A percentile compares a stretch with the other conserved stretches of the same genome.
phyloP scores from a whole-genome alignment of 2,888 invertebrate genomes.

The Piscicola geometra region DNA sequence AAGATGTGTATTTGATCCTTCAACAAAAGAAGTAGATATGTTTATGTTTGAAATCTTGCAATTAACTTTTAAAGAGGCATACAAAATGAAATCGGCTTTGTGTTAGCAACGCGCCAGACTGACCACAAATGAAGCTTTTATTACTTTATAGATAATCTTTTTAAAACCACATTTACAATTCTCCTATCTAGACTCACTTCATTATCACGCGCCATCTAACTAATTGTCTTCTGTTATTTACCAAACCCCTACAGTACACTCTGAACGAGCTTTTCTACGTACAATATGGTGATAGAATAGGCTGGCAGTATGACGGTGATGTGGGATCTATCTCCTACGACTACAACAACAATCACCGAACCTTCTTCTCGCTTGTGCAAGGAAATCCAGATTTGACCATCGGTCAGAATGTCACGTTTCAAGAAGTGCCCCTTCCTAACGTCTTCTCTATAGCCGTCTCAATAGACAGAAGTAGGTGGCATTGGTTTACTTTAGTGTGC shows the following conservation, averaged over 20 bases:
- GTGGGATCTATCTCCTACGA: slow-evolving; percentile 39
- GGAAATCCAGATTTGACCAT: slow-evolving; percentile 14
- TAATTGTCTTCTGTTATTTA: not conserved
- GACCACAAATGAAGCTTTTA: too few species aligned
- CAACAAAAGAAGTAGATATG: too few species aligned
- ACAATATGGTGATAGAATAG: slow-evolving; percentile 37
- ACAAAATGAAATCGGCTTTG: too few species aligned
- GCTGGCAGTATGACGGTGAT: slow-evolving; percentile 39
- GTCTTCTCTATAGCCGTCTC: slow-evolving; percentile 39
- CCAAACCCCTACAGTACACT: slow-evolving; percentile 36
- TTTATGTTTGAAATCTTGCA: too few species aligned
- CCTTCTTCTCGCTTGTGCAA: slow-evolving; percentile 31
- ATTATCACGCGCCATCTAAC: not conserved
- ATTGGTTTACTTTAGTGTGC: not conserved
- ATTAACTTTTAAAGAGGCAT: too few species aligned
- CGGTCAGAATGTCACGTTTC: slow-evolving; percentile 32
- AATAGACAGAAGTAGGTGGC: slow-evolving; percentile 29
- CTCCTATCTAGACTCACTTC: not conserved
- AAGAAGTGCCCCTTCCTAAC: slow-evolving; percentile 34
- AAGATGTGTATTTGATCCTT: too few species aligned
- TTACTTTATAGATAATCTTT: too few species aligned
- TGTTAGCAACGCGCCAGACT: too few species aligned
- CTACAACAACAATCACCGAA: slow-evolving; percentile 37
- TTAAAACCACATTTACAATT: not conserved
- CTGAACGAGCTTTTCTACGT: slow-evolving; percentile 32